phyloP scores from a whole-genome alignment of 2,113 vertebrate species.

The Ptyas mucosa region DNA sequence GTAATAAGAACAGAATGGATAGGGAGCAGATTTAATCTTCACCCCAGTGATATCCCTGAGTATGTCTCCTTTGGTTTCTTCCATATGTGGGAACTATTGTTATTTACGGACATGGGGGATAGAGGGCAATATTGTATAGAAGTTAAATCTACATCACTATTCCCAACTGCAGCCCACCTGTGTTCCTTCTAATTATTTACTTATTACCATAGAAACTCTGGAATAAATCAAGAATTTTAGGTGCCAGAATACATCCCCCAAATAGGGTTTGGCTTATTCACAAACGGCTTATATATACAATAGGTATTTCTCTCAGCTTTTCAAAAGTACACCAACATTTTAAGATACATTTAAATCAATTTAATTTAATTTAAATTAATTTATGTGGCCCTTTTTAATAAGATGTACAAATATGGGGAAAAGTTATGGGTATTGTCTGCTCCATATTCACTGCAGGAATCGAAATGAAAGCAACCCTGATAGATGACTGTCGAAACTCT shows the following conservation, averaged over 20 bases:
- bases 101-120: not conserved
- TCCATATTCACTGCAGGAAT: not conserved
- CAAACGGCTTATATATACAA: not conserved
- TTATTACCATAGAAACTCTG: not conserved
- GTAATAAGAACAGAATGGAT: not conserved
- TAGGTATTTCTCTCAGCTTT: not conserved
- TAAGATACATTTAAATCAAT: not conserved
- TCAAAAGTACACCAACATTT: not conserved
- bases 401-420: not conserved
- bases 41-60: no score
- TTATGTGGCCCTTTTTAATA: not conserved
- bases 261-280: not conserved
- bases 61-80: not conserved
- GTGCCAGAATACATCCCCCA: not conserved
- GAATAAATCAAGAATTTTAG: not conserved
- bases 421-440: not conserved
- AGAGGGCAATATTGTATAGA: not conserved
- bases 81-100: not conserved
- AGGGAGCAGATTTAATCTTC: not conserved
- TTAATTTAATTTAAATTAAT: not conserved
- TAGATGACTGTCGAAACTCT: not conserved
- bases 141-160: not conserved
- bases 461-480: not conserved
- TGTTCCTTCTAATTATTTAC: not conserved
- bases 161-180: not conserved